Conservation (phyloP, 2,888 invertebrate species). For the Lottia scabra region DNA sequence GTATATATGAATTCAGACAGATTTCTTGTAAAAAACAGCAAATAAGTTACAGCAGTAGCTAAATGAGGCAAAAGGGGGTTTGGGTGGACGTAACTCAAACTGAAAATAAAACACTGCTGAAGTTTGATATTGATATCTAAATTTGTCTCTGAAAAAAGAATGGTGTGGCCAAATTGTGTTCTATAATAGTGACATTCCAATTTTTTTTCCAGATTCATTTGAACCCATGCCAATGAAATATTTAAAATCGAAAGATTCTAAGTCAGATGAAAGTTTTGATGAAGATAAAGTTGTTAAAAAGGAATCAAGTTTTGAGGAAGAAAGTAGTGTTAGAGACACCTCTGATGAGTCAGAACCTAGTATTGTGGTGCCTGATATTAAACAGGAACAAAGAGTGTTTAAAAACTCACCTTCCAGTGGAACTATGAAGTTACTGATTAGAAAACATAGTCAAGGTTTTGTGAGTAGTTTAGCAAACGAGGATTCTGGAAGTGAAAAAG, state of each 20-base stretch:
- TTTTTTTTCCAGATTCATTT: constrained; percentile 39
- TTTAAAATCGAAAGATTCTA: constrained; percentile 30
- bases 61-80: too few relatives aligned
- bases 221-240: constrained; percentile 48
- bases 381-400: background rate
- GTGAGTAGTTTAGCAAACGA: constrained; percentile 36
- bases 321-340: constrained; percentile 8
- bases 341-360: constrained; percentile 12
- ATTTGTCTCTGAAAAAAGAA: too few relatives aligned
- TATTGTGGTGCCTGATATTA: background rate
- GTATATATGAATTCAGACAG: too few relatives aligned
- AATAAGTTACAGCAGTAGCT: too few relatives aligned
- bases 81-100: too few relatives aligned
- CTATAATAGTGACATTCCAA: too few relatives aligned
- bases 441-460: constrained; percentile 48
- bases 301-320: constrained; percentile 11
- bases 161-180: too few relatives aligned
- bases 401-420: constrained; percentile 17
- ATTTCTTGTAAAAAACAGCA: too few relatives aligned
- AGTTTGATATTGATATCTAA: too few relatives aligned
- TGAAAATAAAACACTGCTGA: too few relatives aligned
- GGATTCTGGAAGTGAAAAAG: constrained; percentile 7
- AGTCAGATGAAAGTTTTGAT: constrained; percentile 9
- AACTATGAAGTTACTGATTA: constrained; percentile 45
- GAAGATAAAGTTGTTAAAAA: constrained; percentile 15